A percentile compares a stretch with the other conserved stretches of the same genome.
These are phyloP conservation scores for Cyclopterus lumpus DNA, from an alignment of 2,797 vertebrate species.

Conservation along the genomic window DNA sequence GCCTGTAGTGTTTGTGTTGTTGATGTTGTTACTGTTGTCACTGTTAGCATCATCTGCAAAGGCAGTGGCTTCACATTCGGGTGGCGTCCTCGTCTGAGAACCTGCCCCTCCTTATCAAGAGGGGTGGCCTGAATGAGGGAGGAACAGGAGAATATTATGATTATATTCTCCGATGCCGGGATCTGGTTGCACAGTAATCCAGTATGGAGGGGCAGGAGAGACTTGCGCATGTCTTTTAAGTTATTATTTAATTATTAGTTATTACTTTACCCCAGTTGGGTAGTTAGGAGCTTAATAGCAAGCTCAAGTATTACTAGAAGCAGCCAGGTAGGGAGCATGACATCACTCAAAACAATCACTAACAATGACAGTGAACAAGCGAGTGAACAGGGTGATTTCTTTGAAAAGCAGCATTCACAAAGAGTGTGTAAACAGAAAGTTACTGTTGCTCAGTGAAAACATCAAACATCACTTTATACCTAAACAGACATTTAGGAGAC, in stretches of 20 bases:
- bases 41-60: slow-evolving; percentile 89
- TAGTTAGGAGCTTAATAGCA: slow-evolving; percentile 20
- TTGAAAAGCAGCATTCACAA: slow-evolving; percentile 53
- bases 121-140: slow-evolving; percentile 92
- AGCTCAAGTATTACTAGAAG: slow-evolving; percentile 16
- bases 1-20: slow-evolving; percentile 84
- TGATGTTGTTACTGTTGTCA: slow-evolving; percentile 86
- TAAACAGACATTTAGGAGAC: background rate
- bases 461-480: background rate
- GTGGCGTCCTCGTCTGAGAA: slow-evolving; percentile 99
- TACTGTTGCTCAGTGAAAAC: background rate
- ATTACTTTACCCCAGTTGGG: too few relatives aligned
- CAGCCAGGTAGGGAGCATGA: slow-evolving; percentile 34
- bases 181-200: background rate
- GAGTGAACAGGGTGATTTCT: slow-evolving; percentile 33
- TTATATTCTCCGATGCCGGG: slow-evolving; percentile 1
- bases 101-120: slow-evolving; percentile 99
- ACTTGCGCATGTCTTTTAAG: background rate
- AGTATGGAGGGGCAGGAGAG: slow-evolving; percentile 41
- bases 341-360: slow-evolving; percentile 30
- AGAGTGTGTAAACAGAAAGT: slow-evolving; percentile 27
- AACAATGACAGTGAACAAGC: slow-evolving; percentile 13
- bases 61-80: slow-evolving; percentile 93
- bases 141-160: background rate
- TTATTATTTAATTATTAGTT: too few relatives aligned